Evolutionary conservation across 2,113 vertebrate species (phyloP).

Genomic region (Tenrec ecaudatus): DNA sequence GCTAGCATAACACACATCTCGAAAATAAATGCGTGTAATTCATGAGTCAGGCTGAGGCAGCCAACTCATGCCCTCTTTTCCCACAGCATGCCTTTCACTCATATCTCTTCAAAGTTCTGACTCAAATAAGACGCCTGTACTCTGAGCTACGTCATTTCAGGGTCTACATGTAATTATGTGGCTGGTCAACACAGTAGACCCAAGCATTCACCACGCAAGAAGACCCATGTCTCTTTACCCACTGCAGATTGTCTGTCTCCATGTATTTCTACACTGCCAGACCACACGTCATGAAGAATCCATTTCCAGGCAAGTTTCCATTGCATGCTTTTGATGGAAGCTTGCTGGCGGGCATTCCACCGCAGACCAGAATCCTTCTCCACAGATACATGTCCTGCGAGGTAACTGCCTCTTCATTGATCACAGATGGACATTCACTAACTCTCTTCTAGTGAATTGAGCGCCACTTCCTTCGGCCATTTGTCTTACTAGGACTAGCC

Average conservation of each 20-base stretch:
- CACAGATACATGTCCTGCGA: background rate
- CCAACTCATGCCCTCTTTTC: constrained; percentile 22
- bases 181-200: constrained; percentile 65
- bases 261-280: constrained; percentile 66
- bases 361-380: background rate
- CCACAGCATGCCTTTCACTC: constrained; percentile 79
- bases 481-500: constrained; percentile 1
- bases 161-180: constrained; percentile 60
- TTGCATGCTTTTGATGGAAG: constrained; percentile 60
- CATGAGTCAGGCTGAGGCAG: background rate
- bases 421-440: background rate
- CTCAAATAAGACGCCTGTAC: constrained; percentile 76
- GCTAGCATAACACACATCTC: background rate
- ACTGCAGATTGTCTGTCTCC: constrained; percentile 61
- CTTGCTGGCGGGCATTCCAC: background rate
- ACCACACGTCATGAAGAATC: constrained; percentile 64
- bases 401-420: background rate
- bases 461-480: background rate
- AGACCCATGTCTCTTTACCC: constrained; percentile 66
- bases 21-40: background rate
- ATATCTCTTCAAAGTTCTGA: constrained; percentile 80
- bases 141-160: constrained; percentile 68
- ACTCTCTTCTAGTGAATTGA: background rate
- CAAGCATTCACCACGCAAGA: constrained; percentile 64
- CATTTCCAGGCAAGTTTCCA: constrained; percentile 68